Conservation (phyloP, 2,797 vertebrate genomes). For the Phalanger gymnotis region DNA sequence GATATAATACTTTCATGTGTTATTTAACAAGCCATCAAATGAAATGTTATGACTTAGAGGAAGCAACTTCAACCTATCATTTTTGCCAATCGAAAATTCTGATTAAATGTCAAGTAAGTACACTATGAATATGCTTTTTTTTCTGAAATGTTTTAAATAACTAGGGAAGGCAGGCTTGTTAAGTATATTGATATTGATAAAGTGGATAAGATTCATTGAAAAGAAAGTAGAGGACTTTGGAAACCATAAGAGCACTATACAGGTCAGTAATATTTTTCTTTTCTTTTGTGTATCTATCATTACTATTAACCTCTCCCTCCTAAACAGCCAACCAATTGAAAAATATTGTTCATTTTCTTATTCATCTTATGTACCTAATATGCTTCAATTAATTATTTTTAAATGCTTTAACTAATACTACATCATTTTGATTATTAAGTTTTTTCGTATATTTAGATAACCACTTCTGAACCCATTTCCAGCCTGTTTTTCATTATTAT, state of each 20-base stretch:
- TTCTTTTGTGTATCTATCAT: not conserved
- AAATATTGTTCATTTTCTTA: not conserved
- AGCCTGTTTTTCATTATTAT: not conserved
- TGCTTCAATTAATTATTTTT: not conserved
- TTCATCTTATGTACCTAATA: not conserved
- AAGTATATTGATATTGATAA: not conserved
- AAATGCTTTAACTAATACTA: not conserved
- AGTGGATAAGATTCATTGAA: not conserved
- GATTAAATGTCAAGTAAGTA: slow-evolving; percentile 73
- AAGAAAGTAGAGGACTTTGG: not conserved
- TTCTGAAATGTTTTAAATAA: slow-evolving; percentile 67
- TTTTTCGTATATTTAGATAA: not conserved
- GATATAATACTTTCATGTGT: slow-evolving; percentile 69
- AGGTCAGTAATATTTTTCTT: not conserved
- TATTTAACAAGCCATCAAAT: slow-evolving; percentile 72
- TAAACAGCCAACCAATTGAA: not conserved
- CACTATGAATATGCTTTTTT: slow-evolving; percentile 63
- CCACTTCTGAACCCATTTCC: not conserved
- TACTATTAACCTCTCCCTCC: not conserved
- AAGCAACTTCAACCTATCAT: slow-evolving; percentile 72
- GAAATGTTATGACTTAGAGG: slow-evolving; percentile 69
- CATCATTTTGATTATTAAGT: not conserved
- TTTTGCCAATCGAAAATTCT: slow-evolving; percentile 71
- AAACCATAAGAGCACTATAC: not conserved
- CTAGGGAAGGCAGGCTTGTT: slow-evolving; percentile 26